Base-by-base conservation (phyloP, 1,140 invertebrate species). In the Aphelenchoides avenae region DNA sequence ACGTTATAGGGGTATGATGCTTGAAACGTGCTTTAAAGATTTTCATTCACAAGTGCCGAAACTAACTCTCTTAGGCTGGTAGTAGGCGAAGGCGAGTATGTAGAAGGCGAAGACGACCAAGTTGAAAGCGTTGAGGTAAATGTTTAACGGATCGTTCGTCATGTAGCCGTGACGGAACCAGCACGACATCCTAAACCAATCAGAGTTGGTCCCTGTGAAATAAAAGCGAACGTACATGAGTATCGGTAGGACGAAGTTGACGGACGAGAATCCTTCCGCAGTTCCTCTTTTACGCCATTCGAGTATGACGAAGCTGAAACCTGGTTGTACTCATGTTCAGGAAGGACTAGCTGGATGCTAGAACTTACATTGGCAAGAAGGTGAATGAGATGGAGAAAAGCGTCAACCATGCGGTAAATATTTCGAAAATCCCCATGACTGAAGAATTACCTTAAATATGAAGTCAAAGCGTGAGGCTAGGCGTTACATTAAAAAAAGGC, bases 191-290 rank as follows among this genome's bases (percentile, higher is more conserved):
- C 27, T 4, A 41, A 41, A 3, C 27, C 7, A 41, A 3, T 22
- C 27, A 3, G 39, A 4, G 26, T 4, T 41, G 26, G n/a, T n/a
- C n/a, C n/a, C n/a, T 41, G 3, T 4, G 39, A 41, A 41, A 24
- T 39, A 13, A 41, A 53, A 26, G 34, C 26, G 42, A 51, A 64
- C 66, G 54, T 29, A 63, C 70, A 64, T 69, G 9, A 73, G 34
- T 36, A 73, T 47, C 9, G 71, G 70, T 27, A 73, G 60, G 18
- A 73, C 71, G 24, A 74, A 65, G 34, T 64, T 69, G 18, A 73
- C 58, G 5, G 71, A 75, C 42, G 68, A 73, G 48, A 73, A 73
- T 11, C 70, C 70, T 31, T 73, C 70, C 9, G 71, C 55, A 27
- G 71, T 69, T 22, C 71, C 71, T 33, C 71, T 44, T 31, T 57